Evolutionary conservation across 2,113 vertebrate species (phyloP).

Genomic region (Stictonetta naevosa): DNA sequence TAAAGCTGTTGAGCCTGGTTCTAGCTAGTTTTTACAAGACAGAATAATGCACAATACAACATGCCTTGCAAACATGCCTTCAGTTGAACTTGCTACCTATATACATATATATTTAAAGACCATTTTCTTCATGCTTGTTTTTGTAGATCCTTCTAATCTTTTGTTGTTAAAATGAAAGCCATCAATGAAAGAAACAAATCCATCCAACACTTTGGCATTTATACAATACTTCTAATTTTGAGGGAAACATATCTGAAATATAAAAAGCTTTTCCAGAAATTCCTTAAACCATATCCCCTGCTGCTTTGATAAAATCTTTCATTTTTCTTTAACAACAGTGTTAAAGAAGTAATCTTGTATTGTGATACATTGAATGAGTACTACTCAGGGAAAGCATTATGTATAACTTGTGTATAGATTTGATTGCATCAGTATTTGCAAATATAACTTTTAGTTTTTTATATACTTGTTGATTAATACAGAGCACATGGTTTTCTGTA

Average conservation of each 20-base stretch:
- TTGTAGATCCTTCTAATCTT: neutral
- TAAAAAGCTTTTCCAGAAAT: neutral
- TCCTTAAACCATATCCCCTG: neutral
- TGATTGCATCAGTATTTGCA: neutral
- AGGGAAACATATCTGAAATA: neutral
- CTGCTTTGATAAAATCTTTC: neutral
- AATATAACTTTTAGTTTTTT: neutral
- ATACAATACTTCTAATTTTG: neutral
- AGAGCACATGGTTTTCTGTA: neutral
- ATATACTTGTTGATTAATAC: neutral
- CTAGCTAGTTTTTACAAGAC: neutral
- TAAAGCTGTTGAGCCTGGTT: neutral
- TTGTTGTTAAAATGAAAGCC: neutral
- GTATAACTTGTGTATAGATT: neutral
- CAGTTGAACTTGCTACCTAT: neutral
- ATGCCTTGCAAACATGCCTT: neutral
- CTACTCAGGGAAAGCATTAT: neutral
- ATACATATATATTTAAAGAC: neutral
- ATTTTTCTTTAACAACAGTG: neutral
- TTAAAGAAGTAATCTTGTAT: neutral
- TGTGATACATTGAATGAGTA: neutral
- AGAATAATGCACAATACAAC: neutral
- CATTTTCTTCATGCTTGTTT: neutral
- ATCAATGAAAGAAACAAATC: neutral
- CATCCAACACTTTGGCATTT: neutral